Evolutionary conservation across 2,888 invertebrate species (phyloP), one percentile per base, ranked within the genome.

Genomic region (Isoperla grammatica): DNA sequence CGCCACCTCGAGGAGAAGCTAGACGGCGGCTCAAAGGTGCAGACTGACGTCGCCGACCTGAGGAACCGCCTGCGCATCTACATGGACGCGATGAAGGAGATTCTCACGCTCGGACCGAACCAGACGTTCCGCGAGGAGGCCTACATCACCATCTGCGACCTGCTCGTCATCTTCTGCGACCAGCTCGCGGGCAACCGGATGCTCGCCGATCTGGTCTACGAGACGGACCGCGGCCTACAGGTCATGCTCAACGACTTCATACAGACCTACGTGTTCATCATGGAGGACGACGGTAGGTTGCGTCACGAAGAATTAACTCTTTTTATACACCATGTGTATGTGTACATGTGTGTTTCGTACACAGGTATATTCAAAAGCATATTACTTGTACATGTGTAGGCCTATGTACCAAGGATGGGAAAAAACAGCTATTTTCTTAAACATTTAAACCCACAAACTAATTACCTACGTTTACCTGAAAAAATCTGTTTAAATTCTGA

Each of bases 61-160:
- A 74, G 75, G 59, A 81, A 83, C 63, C 82, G 88, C 55, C 77
- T 96, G 66, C 82, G 83, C 65, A 83, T 83, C 50, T 91, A 94
- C 73, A 83, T 92, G 76, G 81, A 81, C 65, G 81, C 84, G 58
- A 85, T 90, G 70, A 83, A 85, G 68, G 81, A 82, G 61, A 77
- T 91, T 19, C 82, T 93, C 65, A 78, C 81, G 13, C 79, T 79
- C 63, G 83, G 87, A 35, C 81, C 82, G n/a, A 82, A 15, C 23
- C 49, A 53, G 53, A n/a, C 39, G 39, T 53, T 37, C 39, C 53
- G 53, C 39, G 53, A 53, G 39, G 53, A 90, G 86, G 94, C 97
- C 0, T 99, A 94, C 76, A 86, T 91, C 62, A 90, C 91, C n/a
- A 84, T 98, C 57, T 98, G 98, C 76, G 99, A 99, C 78, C 78